phyloP scores from a whole-genome alignment of 92 coral and sea anemone genomes.

The Porites cylindrica region DNA sequence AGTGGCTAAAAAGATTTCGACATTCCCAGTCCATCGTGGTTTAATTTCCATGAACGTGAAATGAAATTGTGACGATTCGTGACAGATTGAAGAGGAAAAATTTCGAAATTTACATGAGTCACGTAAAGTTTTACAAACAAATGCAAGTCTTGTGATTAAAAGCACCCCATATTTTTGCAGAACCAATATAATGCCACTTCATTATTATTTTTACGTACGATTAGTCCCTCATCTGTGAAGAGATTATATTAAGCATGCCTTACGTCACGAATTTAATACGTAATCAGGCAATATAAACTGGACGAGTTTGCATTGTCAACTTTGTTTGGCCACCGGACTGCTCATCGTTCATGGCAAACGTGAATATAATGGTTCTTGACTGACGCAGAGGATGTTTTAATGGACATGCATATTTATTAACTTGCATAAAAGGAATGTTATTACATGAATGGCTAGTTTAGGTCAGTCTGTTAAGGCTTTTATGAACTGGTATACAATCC shows the following conservation, averaged over 20 bases:
- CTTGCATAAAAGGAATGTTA: background rate
- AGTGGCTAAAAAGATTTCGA: too few species aligned
- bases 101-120: background rate
- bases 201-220: background rate
- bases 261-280: constrained; percentile 36
- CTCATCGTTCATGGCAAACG: background rate
- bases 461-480: too few species aligned
- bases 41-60: background rate
- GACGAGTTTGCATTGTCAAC: background rate
- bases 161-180: background rate
- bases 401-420: too few species aligned
- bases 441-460: background rate
- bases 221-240: background rate
- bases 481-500: background rate
- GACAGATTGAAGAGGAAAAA: background rate
- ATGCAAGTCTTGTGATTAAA: background rate
- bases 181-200: background rate
- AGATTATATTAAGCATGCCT: background rate
- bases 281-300: background rate
- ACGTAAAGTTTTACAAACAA: background rate
- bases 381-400: background rate
- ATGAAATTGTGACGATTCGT: background rate
- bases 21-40: background rate
- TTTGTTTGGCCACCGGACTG: constrained; percentile 12
- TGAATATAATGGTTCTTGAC: background rate